Evolutionary conservation across 2,888 invertebrate genomes (phyloP).

Genomic region (Helicoverpa assulta): DNA sequence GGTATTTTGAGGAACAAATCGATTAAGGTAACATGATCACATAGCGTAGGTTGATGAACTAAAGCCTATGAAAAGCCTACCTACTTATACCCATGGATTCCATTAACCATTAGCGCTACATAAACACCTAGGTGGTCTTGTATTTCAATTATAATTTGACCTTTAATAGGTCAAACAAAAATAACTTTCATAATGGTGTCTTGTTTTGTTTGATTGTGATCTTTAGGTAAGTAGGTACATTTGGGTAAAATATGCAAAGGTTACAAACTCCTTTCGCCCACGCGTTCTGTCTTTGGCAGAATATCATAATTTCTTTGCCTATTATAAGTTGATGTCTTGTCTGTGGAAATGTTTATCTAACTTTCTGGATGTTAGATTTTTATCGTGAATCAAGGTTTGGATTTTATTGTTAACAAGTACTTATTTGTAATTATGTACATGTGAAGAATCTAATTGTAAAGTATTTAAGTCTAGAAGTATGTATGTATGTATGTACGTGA

Average conservation of each 20-base stretch:
- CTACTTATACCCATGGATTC: neutral
- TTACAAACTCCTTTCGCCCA: slow-evolving; percentile 26
- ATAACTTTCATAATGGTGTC: slow-evolving; percentile 10
- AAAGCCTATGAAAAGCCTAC: neutral
- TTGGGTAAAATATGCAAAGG: slow-evolving; percentile 22
- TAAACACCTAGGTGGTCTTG: slow-evolving; percentile 17
- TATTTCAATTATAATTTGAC: slow-evolving; percentile 21
- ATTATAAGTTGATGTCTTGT: neutral
- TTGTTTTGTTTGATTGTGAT: slow-evolving; percentile 16
- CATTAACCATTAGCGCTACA: neutral
- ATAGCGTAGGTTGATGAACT: slow-evolving; percentile 35
- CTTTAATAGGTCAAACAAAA: slow-evolving; percentile 17
- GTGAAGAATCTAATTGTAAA: no score
- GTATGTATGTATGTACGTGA: no score
- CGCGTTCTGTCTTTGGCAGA: slow-evolving; percentile 25
- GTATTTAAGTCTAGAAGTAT: no score
- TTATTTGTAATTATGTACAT: no score
- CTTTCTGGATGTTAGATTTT: no score
- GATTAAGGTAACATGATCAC: slow-evolving; percentile 42
- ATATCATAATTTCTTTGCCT: slow-evolving; percentile 26
- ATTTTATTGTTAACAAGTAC: no score
- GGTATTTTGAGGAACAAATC: slow-evolving; percentile 39
- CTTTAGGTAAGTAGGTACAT: slow-evolving; percentile 1
- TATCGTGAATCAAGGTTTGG: no score
- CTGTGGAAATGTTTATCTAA: neutral